These are phyloP conservation scores for Dryomyza anilis DNA, from an alignment of 2,888 invertebrate genomes.

Conservation along the genomic window DNA sequence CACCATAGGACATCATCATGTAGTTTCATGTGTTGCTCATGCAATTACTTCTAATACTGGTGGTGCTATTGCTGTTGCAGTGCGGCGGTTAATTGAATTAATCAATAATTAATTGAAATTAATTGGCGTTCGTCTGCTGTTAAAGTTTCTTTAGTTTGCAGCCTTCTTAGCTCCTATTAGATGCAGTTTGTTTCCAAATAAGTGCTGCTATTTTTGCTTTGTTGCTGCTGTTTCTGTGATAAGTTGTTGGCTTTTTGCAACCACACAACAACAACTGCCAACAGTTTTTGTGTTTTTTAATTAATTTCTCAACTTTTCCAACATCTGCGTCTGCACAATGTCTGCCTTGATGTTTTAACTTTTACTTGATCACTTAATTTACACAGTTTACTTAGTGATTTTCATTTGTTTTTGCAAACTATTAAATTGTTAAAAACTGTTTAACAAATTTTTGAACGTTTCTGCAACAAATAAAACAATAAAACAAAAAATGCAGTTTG, in stretches of 20 bases:
- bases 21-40: too few relatives aligned
- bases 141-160: too few relatives aligned
- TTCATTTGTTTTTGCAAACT: constrained; percentile 8
- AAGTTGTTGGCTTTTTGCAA: background rate
- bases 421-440: background rate
- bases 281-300: background rate
- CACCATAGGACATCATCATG: constrained; percentile 6
- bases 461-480: background rate
- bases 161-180: too few relatives aligned
- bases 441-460: background rate
- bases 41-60: too few relatives aligned
- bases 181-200: too few relatives aligned
- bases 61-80: too few relatives aligned
- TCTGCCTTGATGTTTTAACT: background rate
- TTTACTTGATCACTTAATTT: background rate
- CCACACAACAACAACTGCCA: constrained; percentile 7
- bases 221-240: background rate
- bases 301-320: background rate
- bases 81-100: background rate
- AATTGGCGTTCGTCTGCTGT: too few relatives aligned
- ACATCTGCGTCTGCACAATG: background rate
- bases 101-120: background rate
- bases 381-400: constrained; percentile 6
- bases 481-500: constrained; percentile 6
- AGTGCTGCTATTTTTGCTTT: background rate